A percentile compares a stretch with the other conserved stretches of the same genome.
These are phyloP conservation scores for Drosophila flavopinicola DNA, from an alignment of 2,888 invertebrate genomes.

Conservation along the genomic window DNA sequence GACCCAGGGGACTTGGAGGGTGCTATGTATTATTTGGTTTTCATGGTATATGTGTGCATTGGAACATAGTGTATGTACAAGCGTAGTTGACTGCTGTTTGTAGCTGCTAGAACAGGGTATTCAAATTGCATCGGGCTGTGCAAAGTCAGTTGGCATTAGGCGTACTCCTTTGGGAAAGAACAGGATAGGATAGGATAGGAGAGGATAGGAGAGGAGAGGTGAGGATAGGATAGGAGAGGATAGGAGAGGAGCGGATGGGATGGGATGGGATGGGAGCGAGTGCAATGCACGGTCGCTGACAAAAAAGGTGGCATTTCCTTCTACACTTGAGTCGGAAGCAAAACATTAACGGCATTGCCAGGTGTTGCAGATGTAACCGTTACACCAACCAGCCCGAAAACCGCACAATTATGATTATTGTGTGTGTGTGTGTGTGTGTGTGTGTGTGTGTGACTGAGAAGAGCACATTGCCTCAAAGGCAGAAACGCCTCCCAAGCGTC, in stretches of 20 bases:
- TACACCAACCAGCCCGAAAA: slow-evolving; percentile 39
- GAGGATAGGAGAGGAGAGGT: no score
- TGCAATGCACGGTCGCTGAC: slow-evolving; percentile 60
- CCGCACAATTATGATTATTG: slow-evolving; percentile 72
- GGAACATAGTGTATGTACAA: no score
- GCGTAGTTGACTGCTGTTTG: no score
- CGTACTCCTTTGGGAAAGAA: slow-evolving; percentile 49
- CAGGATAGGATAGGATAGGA: no score
- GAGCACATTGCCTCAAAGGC: slow-evolving; percentile 51
- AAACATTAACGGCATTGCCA: slow-evolving; percentile 25
- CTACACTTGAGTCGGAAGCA: slow-evolving; percentile 49
- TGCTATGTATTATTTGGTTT: no score
- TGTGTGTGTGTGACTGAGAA: slow-evolving; percentile 17
- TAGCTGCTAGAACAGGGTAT: no score
- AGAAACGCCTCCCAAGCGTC: slow-evolving; percentile 40
- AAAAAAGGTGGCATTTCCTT: slow-evolving; percentile 43
- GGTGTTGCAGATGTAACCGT: slow-evolving; percentile 23
- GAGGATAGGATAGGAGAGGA: no score
- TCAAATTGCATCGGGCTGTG: not conserved
- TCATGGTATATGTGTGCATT: no score
- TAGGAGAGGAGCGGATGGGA: no score
- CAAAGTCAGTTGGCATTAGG: slow-evolving; percentile 22
- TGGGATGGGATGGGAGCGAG: no score
- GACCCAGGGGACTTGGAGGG: no score
- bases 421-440: slow-evolving; percentile 13